These are phyloP conservation scores for Gnathonemus longibarbis DNA, from an alignment of 2,113 vertebrate species.

Conservation along the genomic window DNA sequence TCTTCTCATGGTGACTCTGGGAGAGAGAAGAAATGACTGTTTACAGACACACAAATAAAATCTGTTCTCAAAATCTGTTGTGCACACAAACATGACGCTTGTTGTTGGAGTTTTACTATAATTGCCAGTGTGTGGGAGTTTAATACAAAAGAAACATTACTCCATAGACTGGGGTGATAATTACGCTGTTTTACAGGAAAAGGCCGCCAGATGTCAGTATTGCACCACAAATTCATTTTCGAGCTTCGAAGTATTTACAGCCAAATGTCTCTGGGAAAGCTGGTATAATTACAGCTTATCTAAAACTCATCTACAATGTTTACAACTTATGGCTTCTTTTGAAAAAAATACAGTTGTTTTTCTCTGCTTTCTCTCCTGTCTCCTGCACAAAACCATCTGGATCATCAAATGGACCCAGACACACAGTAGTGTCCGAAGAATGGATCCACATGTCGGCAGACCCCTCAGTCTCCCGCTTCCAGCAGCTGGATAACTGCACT, in stretches of 20 bases:
- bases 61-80: background rate
- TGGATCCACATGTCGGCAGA: background rate
- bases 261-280: background rate
- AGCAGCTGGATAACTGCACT: background rate
- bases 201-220: background rate
- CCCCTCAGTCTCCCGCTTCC: background rate
- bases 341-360: background rate
- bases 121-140: background rate
- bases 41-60: constrained; percentile 5
- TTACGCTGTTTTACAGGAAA: background rate
- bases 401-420: background rate
- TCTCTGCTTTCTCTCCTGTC: background rate
- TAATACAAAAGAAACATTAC: background rate
- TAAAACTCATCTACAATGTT: background rate
- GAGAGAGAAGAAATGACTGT: background rate
- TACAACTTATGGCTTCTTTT: background rate
- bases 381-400: background rate
- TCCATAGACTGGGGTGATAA: background rate
- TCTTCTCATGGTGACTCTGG: background rate
- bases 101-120: background rate
- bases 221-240: background rate
- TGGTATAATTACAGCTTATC: background rate
- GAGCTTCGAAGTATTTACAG: background rate
- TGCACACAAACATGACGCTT: background rate
- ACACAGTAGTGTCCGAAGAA: background rate